Percentiles rank a stretch among this genome's conserved stretches.
phyloP scores from a whole-genome alignment of 2,888 invertebrate species.

The Epirrita christyi region DNA sequence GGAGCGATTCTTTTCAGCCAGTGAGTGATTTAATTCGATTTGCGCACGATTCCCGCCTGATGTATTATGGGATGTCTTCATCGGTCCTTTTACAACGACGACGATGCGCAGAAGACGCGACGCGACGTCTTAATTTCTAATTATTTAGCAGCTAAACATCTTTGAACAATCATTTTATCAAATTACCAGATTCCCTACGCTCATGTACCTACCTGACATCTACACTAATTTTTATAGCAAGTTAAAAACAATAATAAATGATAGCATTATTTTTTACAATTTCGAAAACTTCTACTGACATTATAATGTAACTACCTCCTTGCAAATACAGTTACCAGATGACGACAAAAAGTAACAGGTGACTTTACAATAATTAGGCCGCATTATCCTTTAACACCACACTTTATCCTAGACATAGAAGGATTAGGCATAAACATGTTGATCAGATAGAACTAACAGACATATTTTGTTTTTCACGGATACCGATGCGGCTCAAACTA shows the following conservation, averaged over 20 bases:
- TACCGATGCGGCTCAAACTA: conserved; percentile 51
- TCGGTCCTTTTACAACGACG: conserved; percentile 52
- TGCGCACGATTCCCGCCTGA: conserved; percentile 65
- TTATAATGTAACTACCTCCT: conserved; percentile 20
- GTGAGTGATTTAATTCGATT: conserved; percentile 79
- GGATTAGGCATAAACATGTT: conserved; percentile 36
- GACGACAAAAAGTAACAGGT: conserved; percentile 34
- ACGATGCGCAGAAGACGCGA: not conserved
- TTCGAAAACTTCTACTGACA: conserved; percentile 24
- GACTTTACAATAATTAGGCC: conserved; percentile 31
- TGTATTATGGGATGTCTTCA: conserved; percentile 65
- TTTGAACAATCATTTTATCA: not conserved
- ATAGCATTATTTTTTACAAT: conserved; percentile 9
- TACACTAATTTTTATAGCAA: no score
- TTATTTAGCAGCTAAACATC: conserved; percentile 4
- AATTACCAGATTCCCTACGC: not conserved
- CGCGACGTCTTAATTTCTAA: conserved; percentile 48
- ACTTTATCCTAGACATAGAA: conserved; percentile 31
- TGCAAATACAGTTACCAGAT: conserved; percentile 24
- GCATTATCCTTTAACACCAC: conserved; percentile 26
- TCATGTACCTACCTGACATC: no score
- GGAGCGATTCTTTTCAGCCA: conserved; percentile 78
- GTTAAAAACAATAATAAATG: not conserved
- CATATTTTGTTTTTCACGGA: conserved; percentile 55
- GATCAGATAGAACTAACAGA: conserved; percentile 40